A percentile compares a stretch with the other conserved stretches of the same genome.
These are phyloP conservation scores for Gobionotothen gibberifrons DNA, from an alignment of 2,797 vertebrate genomes.

Conservation along the genomic window DNA sequence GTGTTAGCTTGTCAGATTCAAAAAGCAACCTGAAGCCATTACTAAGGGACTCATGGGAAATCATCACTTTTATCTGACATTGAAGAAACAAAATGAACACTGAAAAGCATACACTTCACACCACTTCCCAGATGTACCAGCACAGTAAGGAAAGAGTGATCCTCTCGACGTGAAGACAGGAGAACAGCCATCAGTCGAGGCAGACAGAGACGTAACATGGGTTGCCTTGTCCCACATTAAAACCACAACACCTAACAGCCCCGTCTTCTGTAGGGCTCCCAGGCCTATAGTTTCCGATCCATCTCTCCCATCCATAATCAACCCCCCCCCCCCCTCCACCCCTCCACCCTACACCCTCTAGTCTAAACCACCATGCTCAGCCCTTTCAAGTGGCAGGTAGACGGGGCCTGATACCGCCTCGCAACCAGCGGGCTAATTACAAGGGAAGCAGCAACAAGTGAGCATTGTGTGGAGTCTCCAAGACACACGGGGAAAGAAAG, in stretches of 20 bases:
- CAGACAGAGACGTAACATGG: conserved; percentile 10
- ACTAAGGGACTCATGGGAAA: background rate
- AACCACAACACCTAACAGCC: conserved; percentile 31
- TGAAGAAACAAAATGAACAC: background rate
- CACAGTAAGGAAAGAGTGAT: too few species aligned
- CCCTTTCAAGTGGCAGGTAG: conserved; percentile 76
- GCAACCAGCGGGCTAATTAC: conserved; percentile 75
- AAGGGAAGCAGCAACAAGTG: conserved; percentile 77
- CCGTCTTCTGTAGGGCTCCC: conserved; percentile 17
- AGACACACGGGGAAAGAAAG: conserved; percentile 73
- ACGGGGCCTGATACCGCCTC: conserved; percentile 59
- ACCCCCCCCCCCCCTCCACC: background rate
- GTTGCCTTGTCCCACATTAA: conserved; percentile 37
- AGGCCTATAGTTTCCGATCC: conserved; percentile 58
- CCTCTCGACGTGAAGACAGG: background rate
- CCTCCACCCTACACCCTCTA: background rate
- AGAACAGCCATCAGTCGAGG: background rate
- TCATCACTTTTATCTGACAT: background rate
- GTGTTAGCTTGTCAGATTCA: background rate
- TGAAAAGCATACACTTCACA: background rate
- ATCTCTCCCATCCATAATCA: conserved; percentile 58
- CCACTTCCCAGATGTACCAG: background rate
- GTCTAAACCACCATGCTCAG: conserved; percentile 48
- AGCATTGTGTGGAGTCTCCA: conserved; percentile 75
- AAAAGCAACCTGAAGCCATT: background rate